These are phyloP conservation scores for Pachliopta kotzebuea DNA, from an alignment of 2,888 invertebrate species.

Conservation along the genomic window DNA sequence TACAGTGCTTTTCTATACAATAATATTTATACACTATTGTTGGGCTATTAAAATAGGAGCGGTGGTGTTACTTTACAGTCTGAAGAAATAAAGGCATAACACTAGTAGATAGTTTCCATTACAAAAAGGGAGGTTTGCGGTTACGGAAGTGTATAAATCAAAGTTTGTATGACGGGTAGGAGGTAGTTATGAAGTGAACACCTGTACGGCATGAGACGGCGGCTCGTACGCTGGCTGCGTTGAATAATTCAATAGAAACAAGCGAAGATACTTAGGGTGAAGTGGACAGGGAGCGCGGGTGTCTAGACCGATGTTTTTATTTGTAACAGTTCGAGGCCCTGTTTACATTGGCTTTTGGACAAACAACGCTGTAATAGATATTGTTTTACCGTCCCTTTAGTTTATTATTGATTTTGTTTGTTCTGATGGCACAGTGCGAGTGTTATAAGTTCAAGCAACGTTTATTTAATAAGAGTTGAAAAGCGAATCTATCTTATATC, in stretches of 20 bases:
- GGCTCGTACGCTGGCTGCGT: constrained; percentile 10
- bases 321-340: constrained; percentile 17
- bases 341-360: constrained; percentile 23
- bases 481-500: no score
- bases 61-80: no score
- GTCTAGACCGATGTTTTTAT: constrained; percentile 31
- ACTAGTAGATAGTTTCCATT: no score
- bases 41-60: no score
- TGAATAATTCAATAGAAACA: constrained; percentile 31
- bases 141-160: neutral
- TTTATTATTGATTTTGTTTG: no score
- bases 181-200: constrained; percentile 10
- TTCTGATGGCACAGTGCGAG: no score
- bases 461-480: no score
- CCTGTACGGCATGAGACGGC: constrained; percentile 3
- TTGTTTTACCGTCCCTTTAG: constrained; percentile 1
- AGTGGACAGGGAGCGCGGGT: constrained; percentile 22
- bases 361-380: constrained; percentile 19
- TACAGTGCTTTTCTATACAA: no score
- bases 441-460: no score
- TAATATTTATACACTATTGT: no score
- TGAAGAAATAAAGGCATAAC: no score
- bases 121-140: neutral
- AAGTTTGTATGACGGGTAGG: neutral
- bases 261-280: constrained; percentile 27